A percentile compares a stretch with the other conserved stretches of the same genome.
Evolutionary conservation across 2,113 vertebrate species (phyloP).

Genomic region (Seriola quinqueradiata): DNA sequence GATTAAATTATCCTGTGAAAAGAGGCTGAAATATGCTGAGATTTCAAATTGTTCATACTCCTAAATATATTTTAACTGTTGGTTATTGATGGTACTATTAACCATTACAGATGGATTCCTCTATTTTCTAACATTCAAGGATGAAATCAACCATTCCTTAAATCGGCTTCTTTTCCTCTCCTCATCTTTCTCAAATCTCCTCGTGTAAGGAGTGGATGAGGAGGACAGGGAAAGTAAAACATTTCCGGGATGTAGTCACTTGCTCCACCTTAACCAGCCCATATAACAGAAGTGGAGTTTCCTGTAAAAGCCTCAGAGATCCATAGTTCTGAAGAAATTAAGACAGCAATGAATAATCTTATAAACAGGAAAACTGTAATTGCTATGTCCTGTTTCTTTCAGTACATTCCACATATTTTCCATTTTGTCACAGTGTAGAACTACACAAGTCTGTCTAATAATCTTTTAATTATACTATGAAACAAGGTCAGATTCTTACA

Average conservation of each 20-base stretch:
- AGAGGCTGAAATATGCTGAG: too few relatives aligned
- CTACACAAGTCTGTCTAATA: too few relatives aligned
- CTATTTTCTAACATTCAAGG: neutral
- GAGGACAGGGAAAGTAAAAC: neutral
- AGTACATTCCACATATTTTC: neutral
- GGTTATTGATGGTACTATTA: too few relatives aligned
- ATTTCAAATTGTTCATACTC: too few relatives aligned
- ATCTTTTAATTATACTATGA: neutral
- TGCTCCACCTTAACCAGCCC: neutral
- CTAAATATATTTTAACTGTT: too few relatives aligned
- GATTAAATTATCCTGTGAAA: too few relatives aligned
- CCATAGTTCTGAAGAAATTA: neutral
- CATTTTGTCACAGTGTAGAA: neutral
- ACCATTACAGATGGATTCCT: too few relatives aligned
- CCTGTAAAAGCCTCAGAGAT: neutral
- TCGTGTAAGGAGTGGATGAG: neutral
- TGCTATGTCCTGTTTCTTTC: neutral
- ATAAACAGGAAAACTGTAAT: constrained; percentile 39
- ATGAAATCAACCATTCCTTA: neutral
- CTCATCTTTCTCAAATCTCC: neutral
- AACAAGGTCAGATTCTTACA: neutral
- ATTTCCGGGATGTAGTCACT: neutral
- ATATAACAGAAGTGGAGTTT: neutral
- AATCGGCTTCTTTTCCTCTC: neutral
- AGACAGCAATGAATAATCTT: neutral